Conservation (phyloP, 2,888 invertebrate genomes). For the Busseola fusca region DNA sequence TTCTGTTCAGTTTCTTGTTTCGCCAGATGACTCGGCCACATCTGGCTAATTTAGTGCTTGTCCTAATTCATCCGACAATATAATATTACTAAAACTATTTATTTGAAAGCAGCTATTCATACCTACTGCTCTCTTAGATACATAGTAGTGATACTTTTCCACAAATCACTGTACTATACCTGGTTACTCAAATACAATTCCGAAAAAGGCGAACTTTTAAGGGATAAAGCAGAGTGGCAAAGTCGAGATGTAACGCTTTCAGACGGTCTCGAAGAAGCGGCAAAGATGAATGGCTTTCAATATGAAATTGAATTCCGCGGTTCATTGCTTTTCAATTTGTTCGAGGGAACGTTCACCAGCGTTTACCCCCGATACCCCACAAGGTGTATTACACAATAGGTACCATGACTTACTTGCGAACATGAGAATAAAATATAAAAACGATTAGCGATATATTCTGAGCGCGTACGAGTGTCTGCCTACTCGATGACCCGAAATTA, state of each 20-base stretch:
- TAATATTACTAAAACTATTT: constrained; percentile 21
- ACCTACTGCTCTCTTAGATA: constrained; percentile 14
- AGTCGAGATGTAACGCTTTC: constrained; percentile 87
- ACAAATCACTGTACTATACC: constrained; percentile 56
- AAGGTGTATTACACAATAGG: constrained; percentile 77
- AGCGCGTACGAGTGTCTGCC: constrained; percentile 42
- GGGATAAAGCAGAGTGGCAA: constrained; percentile 81
- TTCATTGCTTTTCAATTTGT: constrained; percentile 91
- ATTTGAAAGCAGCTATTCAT: background rate
- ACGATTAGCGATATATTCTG: constrained; percentile 58
- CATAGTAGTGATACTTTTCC: constrained; percentile 19
- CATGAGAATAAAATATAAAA: constrained; percentile 63
- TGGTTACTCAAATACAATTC: constrained; percentile 65
- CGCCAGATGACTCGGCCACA: constrained; percentile 39
- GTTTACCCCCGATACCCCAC: constrained; percentile 80
- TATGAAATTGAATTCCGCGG: constrained; percentile 92
- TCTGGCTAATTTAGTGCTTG: constrained; percentile 30
- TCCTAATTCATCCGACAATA: constrained; percentile 12
- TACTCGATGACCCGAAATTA: constrained; percentile 42
- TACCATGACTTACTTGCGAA: constrained; percentile 66
- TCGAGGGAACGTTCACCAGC: constrained; percentile 84
- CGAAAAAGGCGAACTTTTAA: constrained; percentile 80
- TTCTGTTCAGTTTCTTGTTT: constrained; percentile 39
- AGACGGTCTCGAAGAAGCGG: constrained; percentile 85
- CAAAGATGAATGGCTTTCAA: constrained; percentile 90